Conservation (phyloP, 2,113 vertebrate genomes). For the Rhinopithecus roxellana region DNA sequence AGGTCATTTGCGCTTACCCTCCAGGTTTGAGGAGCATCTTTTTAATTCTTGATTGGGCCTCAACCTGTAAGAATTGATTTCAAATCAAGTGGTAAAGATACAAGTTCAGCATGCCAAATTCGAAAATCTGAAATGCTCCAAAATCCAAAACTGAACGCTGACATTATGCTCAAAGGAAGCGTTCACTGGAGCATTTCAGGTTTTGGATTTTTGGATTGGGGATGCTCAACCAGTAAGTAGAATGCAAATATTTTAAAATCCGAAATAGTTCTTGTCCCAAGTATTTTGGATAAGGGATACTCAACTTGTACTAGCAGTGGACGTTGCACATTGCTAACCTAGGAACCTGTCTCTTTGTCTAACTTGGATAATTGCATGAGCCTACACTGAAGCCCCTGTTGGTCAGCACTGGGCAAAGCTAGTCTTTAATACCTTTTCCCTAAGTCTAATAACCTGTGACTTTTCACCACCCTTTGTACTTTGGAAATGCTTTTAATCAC, state of each 20-base stretch:
- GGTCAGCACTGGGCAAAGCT: neutral
- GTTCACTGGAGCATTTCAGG: neutral
- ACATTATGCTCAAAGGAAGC: neutral
- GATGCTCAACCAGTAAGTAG: neutral
- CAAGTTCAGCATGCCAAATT: neutral
- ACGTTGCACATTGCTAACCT: constrained; percentile 28
- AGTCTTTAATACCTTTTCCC: constrained; percentile 25
- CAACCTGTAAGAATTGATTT: neutral
- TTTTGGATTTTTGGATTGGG: neutral
- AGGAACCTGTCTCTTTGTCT: neutral
- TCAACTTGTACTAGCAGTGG: neutral
- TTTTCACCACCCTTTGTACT: constrained; percentile 25
- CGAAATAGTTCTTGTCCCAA: neutral
- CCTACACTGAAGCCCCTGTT: constrained; percentile 36
- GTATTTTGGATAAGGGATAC: neutral
- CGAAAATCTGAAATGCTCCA: neutral
- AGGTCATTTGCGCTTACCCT: neutral
- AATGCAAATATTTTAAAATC: neutral
- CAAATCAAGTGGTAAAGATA: neutral
- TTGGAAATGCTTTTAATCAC: neutral
- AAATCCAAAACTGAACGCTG: neutral
- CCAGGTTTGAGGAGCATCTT: constrained; percentile 7
- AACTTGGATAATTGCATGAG: constrained; percentile 47
- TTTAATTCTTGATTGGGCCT: neutral
- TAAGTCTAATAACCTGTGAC: constrained; percentile 43